Evolutionary conservation across 1,140 invertebrate genomes (phyloP), one percentile per base, ranked within the genome.

Genomic region (Wasmannia auropunctata): DNA sequence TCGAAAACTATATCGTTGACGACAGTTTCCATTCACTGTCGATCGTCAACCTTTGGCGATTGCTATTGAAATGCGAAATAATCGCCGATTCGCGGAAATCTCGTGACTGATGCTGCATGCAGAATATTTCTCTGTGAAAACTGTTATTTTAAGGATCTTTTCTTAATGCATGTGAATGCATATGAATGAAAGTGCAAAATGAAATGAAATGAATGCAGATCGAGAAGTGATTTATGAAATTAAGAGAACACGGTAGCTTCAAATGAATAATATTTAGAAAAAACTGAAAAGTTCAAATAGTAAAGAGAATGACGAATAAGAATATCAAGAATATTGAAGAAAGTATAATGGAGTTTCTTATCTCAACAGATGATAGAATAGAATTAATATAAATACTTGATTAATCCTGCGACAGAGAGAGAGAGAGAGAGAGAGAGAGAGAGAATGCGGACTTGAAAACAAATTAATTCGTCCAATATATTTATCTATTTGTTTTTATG

Each of bases 31-130:
- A 70, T 83, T 77, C 65, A 84, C 54, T 81, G 14, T 75, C 34
- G 70, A 86, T 80, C 58, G 69, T 16, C n/a, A 74, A 83, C 56
- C 34, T 56, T 19, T 83, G 54, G 14, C 58, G 65, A 86, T 80
- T n/a, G 22, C 56, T n/a, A 63, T 46, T 37, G 31, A 87, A 83
- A 72, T 87, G 74, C 31, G 62, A 76, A 90, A 83, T 54, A 74
- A 65, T 60, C 74, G 43, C 37, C 14, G 28, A 62, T 89, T 89
- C 83, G 70, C 54, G 62, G 56, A 86, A 76, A 25, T 28, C 11
- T 31, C 5, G 22, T 43, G 62, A 75, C 58, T 70, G 43, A 80
- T 77, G 31, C 22, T 87, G 54, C 58, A 56, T 16, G 7, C 11
- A 28, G 3, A 31, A 43, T 28, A 6, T 37, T 19, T 63, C 3